Base-by-base conservation (phyloP, 2,113 vertebrate species). In the Fregetta grallaria region DNA sequence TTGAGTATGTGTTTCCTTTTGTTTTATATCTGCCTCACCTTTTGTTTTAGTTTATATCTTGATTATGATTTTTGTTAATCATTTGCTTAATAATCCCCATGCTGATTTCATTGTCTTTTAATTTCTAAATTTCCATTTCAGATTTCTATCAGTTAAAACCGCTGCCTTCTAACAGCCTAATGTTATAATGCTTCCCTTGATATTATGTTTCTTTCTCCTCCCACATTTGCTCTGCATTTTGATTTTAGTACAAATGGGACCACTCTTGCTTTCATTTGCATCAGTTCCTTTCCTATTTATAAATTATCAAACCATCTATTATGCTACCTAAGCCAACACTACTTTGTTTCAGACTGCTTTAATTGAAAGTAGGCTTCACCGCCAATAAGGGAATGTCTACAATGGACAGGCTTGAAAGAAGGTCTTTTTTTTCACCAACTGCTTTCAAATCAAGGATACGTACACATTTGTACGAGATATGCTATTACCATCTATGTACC, bases 301-400 rank as follows among this genome's bases (percentile, higher is more conserved):
- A 89, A 85, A 56, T 93, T 55, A 70, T 36, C 65, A 59, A 84
- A n/a, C 55, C 8, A 40, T 70, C 47, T 91, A 3, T 90, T 94
- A 38, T 59, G 86, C 78, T 40, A 80, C 71, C 53, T 76, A 50
- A 92, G 68, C 62, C 75, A 93, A 71, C 55, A 63, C n/a, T 62
- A 27, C 59, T 76, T 93, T 90, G 40, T 94, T 92, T 94, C 78
- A 93, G 52, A 40, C 44, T 90, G 45, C 75, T 94, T 88, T 88
- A 77, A 63, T 63, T 93, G 79, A 62, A 90, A 63, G 40, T 90
- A 65, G 30, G 11, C 53, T 93, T 95, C 77, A 58, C 49, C 76
- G 40, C 58, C 70, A 90, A 10, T 68, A 76, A 80, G 40, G 29
- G 65, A 72, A 49, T 55, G 32, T 47, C 88, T 92, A 10, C 78